Percentiles rank a stretch among this genome's conserved stretches.
Conservation (phyloP, 2,113 vertebrate genomes). For the Atherinomorus stipes region DNA sequence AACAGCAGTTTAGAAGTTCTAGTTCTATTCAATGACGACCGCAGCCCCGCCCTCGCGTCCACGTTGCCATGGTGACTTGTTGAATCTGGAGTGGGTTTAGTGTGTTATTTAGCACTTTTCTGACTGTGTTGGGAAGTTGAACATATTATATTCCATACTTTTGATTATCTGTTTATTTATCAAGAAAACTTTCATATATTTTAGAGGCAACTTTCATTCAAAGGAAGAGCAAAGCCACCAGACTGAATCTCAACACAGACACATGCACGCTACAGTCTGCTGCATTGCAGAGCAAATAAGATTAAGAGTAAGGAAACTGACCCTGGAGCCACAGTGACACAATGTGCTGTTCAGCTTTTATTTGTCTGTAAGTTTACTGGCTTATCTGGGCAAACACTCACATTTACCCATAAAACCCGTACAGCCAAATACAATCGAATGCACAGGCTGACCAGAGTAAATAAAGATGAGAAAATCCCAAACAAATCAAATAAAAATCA, state of each 20-base stretch:
- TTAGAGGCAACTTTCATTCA: not conserved
- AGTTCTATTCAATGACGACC: no score
- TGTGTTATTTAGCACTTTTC: no score
- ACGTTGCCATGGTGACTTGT: no score
- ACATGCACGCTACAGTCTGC: not conserved
- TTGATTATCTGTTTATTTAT: not conserved
- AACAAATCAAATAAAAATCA: not conserved
- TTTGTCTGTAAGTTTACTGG: constrained; percentile 34
- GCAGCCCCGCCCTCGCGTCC: no score
- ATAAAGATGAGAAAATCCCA: not conserved
- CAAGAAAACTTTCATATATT: not conserved
- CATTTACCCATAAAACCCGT: constrained; percentile 1
- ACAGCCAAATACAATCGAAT: not conserved
- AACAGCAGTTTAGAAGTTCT: no score
- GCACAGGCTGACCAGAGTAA: not conserved
- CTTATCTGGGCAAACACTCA: constrained; percentile 20
- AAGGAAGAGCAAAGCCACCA: not conserved
- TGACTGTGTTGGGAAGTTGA: no score
- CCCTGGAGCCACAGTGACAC: constrained; percentile 29
- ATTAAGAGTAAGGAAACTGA: constrained; percentile 13
- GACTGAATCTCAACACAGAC: not conserved
- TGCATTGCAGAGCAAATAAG: constrained; percentile 31
- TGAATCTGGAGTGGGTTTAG: no score
- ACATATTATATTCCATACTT: no score
- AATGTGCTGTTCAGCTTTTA: constrained; percentile 26